A percentile compares a stretch with the other conserved stretches of the same genome.
Conservation (phyloP, 1,140 invertebrate genomes). For the Pinna nobilis region DNA sequence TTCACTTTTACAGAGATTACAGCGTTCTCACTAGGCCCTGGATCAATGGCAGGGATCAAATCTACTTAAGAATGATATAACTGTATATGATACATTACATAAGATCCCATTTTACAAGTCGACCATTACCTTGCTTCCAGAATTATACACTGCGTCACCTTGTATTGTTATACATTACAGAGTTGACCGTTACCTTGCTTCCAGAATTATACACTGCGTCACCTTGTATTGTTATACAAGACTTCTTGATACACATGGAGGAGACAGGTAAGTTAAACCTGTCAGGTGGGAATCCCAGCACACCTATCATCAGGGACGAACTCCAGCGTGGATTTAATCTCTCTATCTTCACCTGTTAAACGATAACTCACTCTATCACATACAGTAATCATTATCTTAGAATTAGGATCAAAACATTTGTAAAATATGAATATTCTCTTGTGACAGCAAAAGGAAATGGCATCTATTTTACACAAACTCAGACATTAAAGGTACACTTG, state of each 20-base stretch:
- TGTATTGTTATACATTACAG: conserved; percentile 85
- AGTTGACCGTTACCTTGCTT: conserved; percentile 78
- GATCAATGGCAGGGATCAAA: no score
- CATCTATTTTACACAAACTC: no score
- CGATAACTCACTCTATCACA: no score
- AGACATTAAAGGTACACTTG: no score
- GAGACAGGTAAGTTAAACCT: conserved; percentile 82
- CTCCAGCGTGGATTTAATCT: conserved; percentile 85
- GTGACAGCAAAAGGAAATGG: no score
- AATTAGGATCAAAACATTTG: no score
- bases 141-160: conserved; percentile 61
- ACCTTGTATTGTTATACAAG: conserved; percentile 85
- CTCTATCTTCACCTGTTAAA: conserved; percentile 83
- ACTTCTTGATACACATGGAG: conserved; percentile 83
- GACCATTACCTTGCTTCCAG: background rate
- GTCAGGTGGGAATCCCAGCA: conserved; percentile 83
- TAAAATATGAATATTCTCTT: no score
- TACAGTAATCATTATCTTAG: no score
- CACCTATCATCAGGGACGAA: conserved; percentile 85
- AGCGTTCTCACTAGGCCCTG: no score
- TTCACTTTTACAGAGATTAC: no score
- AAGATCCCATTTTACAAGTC: background rate
- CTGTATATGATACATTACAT: no score
- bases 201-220: conserved; percentile 88
- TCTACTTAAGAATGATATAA: no score